These are phyloP conservation scores for Sinosuthora webbiana DNA, from an alignment of 2,113 vertebrate species.

Conservation along the genomic window DNA sequence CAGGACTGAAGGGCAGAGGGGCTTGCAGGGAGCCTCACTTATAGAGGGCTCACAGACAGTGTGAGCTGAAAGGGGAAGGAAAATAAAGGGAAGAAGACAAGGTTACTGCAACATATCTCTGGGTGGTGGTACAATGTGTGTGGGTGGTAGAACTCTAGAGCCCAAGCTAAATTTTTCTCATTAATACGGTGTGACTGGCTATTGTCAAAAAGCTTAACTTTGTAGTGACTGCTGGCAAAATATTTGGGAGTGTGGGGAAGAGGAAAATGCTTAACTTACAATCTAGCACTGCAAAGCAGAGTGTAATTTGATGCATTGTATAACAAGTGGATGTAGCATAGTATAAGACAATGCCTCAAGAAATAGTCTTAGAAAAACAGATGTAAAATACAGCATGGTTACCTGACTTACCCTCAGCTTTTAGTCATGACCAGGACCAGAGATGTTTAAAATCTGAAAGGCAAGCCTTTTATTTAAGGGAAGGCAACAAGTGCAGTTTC, in stretches of 20 bases:
- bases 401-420: not conserved
- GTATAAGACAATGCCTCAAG: not conserved
- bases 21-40: rapidly evolving
- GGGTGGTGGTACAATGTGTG: constrained; percentile 1
- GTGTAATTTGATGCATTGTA: not conserved
- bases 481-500: not conserved
- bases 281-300: not conserved
- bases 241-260: not conserved
- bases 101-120: not conserved
- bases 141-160: constrained; percentile 3
- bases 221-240: not conserved
- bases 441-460: not conserved
- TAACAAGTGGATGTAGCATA: not conserved
- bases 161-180: not conserved
- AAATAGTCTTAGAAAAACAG: not conserved
- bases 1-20: not conserved
- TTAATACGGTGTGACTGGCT: not conserved
- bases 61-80: not conserved
- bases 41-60: rapidly evolving
- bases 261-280: not conserved
- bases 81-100: constrained; percentile 10
- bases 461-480: not conserved
- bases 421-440: not conserved
- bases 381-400: not conserved
- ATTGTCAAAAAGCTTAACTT: constrained; percentile 28